Percentiles rank a stretch among this genome's conserved stretches.
These are phyloP conservation scores for Diachasmimorpha longicaudata DNA, from an alignment of 1,140 invertebrate genomes.

Conservation along the genomic window DNA sequence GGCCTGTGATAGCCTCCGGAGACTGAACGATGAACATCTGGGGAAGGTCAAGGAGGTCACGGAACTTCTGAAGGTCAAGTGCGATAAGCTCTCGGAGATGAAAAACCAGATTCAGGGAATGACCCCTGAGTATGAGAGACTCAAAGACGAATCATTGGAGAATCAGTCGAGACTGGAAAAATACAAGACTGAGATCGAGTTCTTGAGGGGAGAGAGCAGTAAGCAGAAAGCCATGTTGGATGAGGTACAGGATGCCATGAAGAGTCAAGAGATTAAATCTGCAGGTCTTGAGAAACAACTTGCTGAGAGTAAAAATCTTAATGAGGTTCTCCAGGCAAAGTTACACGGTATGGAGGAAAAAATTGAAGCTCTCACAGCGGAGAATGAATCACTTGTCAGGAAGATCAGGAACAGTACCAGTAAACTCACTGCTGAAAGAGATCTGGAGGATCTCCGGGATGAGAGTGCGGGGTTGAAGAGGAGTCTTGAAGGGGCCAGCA, in stretches of 20 bases:
- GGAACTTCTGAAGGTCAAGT: slow-evolving; percentile 45
- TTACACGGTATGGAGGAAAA: slow-evolving; percentile 35
- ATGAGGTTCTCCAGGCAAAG: slow-evolving; percentile 29
- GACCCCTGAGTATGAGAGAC: slow-evolving; percentile 43
- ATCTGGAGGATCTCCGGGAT: slow-evolving; percentile 44
- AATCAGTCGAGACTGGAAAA: slow-evolving; percentile 38
- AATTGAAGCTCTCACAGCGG: slow-evolving; percentile 18
- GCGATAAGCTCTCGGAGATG: slow-evolving; percentile 51
- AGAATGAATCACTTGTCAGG: slow-evolving; percentile 37
- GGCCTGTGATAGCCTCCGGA: slow-evolving; percentile 33
- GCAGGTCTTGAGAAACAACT: slow-evolving; percentile 41
- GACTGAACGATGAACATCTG: slow-evolving; percentile 36
- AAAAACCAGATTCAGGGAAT: slow-evolving; percentile 48
- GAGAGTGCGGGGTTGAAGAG: slow-evolving; percentile 44
- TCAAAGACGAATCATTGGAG: slow-evolving; percentile 43
- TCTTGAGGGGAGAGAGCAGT: slow-evolving; percentile 34
- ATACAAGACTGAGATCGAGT: slow-evolving; percentile 44
- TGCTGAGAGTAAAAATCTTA: slow-evolving; percentile 40
- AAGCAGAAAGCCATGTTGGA: slow-evolving; percentile 32
- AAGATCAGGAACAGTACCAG: slow-evolving; percentile 49
- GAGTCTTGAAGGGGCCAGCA: slow-evolving; percentile 53
- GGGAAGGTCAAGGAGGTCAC: slow-evolving; percentile 43
- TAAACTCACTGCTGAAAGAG: slow-evolving; percentile 35
- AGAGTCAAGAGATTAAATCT: slow-evolving; percentile 36
- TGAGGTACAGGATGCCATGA: slow-evolving; percentile 44